Percentiles rank a stretch among this genome's conserved stretches.
Conservation (phyloP, 1,140 invertebrate genomes). For the Calosoma granatense region DNA sequence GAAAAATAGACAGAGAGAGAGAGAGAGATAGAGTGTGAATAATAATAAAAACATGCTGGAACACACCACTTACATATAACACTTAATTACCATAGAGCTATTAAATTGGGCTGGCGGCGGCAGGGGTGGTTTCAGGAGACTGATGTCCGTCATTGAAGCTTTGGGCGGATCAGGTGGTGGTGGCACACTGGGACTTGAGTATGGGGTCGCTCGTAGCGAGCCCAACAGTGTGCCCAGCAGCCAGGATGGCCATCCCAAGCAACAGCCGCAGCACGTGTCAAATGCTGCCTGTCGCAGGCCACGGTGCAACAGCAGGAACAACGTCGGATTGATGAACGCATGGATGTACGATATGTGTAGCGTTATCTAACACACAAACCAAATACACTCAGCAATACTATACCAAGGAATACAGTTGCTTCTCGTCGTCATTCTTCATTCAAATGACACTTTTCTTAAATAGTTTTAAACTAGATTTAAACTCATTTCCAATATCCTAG, state of each 20-base stretch:
- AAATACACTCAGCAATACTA: no score
- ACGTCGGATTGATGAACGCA: slow-evolving; percentile 72
- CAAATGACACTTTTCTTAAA: no score
- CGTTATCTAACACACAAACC: slow-evolving; percentile 59
- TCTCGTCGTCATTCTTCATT: no score
- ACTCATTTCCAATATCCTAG: no score
- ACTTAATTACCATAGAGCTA: slow-evolving; percentile 56
- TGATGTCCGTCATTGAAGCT: slow-evolving; percentile 36
- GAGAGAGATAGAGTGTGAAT: no score
- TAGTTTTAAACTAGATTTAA: no score
- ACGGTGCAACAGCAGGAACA: slow-evolving; percentile 69
- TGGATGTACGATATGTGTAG: slow-evolving; percentile 81
- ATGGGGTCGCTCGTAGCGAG: not conserved
- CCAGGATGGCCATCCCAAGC: slow-evolving; percentile 42
- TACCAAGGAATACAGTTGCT: slow-evolving; percentile 25
- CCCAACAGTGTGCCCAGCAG: slow-evolving; percentile 13
- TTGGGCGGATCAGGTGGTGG: slow-evolving; percentile 36
- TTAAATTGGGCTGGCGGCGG: slow-evolving; percentile 42
- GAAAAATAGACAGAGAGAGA: no score
- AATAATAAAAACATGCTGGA: slow-evolving; percentile 25
- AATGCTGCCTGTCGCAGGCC: slow-evolving; percentile 58
- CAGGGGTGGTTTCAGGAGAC: slow-evolving; percentile 39
- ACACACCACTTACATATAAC: slow-evolving; percentile 54
- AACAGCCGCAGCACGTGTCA: slow-evolving; percentile 62
- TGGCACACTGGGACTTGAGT: slow-evolving; percentile 21